phyloP scores from a whole-genome alignment of 2,797 vertebrate species.

The Manis javanica region DNA sequence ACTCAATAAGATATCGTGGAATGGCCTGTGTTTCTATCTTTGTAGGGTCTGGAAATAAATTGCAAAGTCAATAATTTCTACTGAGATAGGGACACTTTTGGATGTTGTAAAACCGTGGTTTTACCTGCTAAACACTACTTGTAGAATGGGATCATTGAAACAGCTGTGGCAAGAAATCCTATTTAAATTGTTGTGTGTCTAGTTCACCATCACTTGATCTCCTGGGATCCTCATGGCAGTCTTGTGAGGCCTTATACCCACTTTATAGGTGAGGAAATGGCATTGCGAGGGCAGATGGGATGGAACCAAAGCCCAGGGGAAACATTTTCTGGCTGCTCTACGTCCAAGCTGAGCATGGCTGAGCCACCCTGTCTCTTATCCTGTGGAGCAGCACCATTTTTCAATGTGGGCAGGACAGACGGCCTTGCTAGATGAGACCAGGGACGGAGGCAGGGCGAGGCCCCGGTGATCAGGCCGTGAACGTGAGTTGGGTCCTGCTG shows the following conservation, averaged over 20 bases:
- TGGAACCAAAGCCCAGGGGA: neutral
- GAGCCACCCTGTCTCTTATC: no score
- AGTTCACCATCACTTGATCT: neutral
- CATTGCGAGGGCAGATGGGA: neutral
- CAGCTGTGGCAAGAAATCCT: neutral
- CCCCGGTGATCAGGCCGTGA: rapidly evolving
- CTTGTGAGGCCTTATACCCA: neutral
- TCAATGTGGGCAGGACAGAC: neutral
- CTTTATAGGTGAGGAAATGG: neutral
- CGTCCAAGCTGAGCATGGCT: neutral
- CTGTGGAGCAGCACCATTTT: neutral
- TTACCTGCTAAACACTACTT: neutral
- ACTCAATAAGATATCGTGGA: neutral
- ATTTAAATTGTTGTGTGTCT: neutral
- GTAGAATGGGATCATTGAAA: neutral
- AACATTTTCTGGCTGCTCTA: neutral
- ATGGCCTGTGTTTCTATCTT: neutral
- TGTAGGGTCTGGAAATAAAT: neutral
- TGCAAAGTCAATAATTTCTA: neutral
- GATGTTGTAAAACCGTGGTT: neutral
- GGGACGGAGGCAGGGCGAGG: rapidly evolving
- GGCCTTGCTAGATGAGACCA: neutral
- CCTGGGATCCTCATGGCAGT: neutral
- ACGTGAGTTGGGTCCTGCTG: neutral
- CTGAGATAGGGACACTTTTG: neutral